phyloP scores from a whole-genome alignment of 2,113 vertebrate species.

The Python bivittatus region DNA sequence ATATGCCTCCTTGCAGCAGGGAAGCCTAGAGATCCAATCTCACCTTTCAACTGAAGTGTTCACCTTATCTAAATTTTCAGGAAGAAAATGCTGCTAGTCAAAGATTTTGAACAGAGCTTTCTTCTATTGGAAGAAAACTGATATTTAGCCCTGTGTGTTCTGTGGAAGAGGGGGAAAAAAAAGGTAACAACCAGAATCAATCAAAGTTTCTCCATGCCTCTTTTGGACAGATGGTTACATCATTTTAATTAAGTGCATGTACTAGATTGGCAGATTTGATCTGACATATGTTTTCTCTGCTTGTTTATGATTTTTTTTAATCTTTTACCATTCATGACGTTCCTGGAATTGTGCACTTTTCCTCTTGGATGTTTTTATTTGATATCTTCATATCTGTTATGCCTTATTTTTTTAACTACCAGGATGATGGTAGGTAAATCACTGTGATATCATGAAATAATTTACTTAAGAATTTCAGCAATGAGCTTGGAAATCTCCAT shows the following conservation, averaged over 20 bases:
- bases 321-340: slow-evolving; percentile 55
- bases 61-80: slow-evolving; percentile 4
- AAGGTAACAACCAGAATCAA: slow-evolving; percentile 28
- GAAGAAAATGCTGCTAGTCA: slow-evolving; percentile 14
- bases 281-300: slow-evolving; percentile 67
- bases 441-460: slow-evolving; percentile 10
- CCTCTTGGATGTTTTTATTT: slow-evolving; percentile 42
- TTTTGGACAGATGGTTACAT: slow-evolving; percentile 68
- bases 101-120: slow-evolving; percentile 41
- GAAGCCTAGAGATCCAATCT: not conserved
- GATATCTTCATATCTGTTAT: slow-evolving; percentile 29
- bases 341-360: slow-evolving; percentile 41
- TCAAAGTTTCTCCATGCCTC: slow-evolving; percentile 61
- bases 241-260: slow-evolving; percentile 69
- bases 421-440: slow-evolving; percentile 19
- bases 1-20: not conserved
- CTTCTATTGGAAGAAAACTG: slow-evolving; percentile 48
- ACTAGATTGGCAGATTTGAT: slow-evolving; percentile 62
- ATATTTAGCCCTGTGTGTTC: slow-evolving; percentile 38
- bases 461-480: not conserved
- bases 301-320: slow-evolving; percentile 58
- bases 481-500: not conserved
- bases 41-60: not conserved
- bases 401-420: slow-evolving; percentile 44
- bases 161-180: not conserved